These are phyloP conservation scores for Phalacrocorax carbo DNA, from an alignment of 2,113 vertebrate species.

Conservation along the genomic window DNA sequence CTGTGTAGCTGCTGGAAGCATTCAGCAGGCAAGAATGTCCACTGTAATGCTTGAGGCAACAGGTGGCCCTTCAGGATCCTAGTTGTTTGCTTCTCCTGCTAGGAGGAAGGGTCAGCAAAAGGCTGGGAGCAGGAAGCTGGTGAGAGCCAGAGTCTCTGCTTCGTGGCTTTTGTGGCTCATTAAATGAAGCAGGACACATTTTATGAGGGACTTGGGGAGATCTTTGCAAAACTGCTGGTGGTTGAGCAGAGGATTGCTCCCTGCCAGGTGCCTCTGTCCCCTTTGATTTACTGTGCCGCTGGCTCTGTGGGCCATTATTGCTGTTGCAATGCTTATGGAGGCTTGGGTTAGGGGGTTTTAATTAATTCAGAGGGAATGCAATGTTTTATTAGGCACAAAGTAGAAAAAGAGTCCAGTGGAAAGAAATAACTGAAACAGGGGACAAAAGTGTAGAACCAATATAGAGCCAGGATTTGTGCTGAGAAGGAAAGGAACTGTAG, in stretches of 20 bases:
- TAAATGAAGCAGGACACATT: not conserved
- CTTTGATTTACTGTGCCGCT: constrained; percentile 2
- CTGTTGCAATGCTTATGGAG: not conserved
- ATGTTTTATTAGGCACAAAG: not conserved
- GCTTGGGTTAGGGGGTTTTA: not conserved
- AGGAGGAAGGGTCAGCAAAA: not conserved
- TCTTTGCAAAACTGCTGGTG: not conserved
- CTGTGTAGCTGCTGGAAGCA: not conserved
- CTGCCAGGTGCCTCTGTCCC: not conserved
- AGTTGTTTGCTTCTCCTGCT: not conserved
- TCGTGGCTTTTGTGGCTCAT: not conserved
- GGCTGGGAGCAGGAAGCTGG: not conserved
- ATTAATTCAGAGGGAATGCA: not conserved
- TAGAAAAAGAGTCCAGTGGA: not conserved
- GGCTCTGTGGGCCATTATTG: not conserved
- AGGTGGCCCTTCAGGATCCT: not conserved
- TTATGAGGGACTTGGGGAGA: not conserved
- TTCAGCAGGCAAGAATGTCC: not conserved
- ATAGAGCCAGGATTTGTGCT: not conserved
- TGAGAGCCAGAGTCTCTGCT: not conserved
- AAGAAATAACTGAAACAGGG: not conserved
- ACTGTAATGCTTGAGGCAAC: not conserved
- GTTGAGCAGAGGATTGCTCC: not conserved
- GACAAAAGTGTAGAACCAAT: not conserved
- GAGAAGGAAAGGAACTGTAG: not conserved